Evolutionary conservation across 2,113 vertebrate genomes (phyloP).

Genomic region (Scomber colias): DNA sequence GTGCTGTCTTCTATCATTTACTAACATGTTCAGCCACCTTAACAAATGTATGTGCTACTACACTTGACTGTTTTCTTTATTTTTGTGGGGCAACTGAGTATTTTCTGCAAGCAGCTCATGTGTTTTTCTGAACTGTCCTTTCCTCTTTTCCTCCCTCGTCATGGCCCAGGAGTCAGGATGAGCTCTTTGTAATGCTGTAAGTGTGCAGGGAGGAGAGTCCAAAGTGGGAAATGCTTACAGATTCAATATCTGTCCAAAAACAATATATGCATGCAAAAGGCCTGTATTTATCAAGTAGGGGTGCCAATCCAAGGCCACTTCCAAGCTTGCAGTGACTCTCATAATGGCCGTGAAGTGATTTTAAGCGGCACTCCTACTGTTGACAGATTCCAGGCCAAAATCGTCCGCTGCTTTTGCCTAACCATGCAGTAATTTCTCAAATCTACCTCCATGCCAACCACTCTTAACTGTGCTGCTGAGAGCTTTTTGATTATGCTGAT

Average conservation of each 20-base stretch:
- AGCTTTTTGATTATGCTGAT: conserved; percentile 31
- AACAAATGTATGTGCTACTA: conserved; percentile 2
- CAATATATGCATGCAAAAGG: conserved; percentile 30
- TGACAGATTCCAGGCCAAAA: conserved; percentile 23
- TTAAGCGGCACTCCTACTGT: conserved; percentile 34
- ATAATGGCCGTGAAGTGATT: conserved; percentile 21
- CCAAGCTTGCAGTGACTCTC: not conserved
- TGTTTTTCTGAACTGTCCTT: conserved; percentile 53
- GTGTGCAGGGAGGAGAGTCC: conserved; percentile 53
- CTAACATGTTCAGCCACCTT: conserved; percentile 29
- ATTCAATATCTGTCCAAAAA: not conserved
- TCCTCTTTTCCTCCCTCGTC: conserved; percentile 40
- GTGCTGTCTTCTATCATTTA: conserved; percentile 20
- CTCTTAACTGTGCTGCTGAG: conserved; percentile 35
- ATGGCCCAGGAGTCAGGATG: conserved; percentile 76
- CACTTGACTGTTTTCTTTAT: not conserved
- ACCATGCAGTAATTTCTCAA: not conserved
- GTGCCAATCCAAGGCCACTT: conserved; percentile 28
- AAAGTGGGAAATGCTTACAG: conserved; percentile 38
- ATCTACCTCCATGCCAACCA: conserved; percentile 28
- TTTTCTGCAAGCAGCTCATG: conserved; percentile 8
- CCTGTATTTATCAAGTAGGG: conserved; percentile 26
- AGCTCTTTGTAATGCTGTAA: conserved; percentile 83
- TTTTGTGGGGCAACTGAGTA: not conserved
- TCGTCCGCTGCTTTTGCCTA: conserved; percentile 32